Conservation (phyloP, 2,888 invertebrate genomes). For the Melanostoma scalare region DNA sequence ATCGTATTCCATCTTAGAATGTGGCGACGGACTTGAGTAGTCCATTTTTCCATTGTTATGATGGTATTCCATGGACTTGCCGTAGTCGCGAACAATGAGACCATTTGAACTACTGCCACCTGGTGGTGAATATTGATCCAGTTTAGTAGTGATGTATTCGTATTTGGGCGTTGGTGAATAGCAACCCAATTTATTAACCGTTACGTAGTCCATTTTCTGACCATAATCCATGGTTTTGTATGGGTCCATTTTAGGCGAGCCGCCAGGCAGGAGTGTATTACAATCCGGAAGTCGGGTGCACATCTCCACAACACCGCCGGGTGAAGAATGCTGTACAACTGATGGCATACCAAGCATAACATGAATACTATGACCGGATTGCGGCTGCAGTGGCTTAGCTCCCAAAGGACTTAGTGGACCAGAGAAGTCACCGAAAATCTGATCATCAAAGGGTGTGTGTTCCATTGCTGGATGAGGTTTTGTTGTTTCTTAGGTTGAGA, state of each 20-base stretch:
- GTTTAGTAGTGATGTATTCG: slow-evolving; percentile 79
- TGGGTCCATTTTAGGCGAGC: slow-evolving; percentile 80
- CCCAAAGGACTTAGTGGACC: slow-evolving; percentile 84
- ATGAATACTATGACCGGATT: slow-evolving; percentile 84
- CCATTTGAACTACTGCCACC: slow-evolving; percentile 74
- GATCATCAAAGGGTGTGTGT: slow-evolving; percentile 88
- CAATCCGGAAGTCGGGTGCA: slow-evolving; percentile 81
- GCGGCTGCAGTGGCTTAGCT: slow-evolving; percentile 80
- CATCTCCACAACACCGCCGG: slow-evolving; percentile 75
- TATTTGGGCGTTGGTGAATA: slow-evolving; percentile 82
- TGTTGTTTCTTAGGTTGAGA: not conserved
- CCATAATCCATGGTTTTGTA: slow-evolving; percentile 79
- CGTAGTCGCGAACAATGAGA: slow-evolving; percentile 65
- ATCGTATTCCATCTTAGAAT: slow-evolving; percentile 78
- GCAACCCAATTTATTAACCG: slow-evolving; percentile 80
- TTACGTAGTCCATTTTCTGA: slow-evolving; percentile 80
- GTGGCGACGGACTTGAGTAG: slow-evolving; percentile 76
- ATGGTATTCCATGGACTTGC: slow-evolving; percentile 72
- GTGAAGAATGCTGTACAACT: slow-evolving; percentile 75
- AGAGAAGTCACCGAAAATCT: slow-evolving; percentile 89
- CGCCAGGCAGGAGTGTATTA: slow-evolving; percentile 80
- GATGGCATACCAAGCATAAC: slow-evolving; percentile 86
- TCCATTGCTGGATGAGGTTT: slow-evolving; percentile 84
- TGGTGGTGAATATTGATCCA: slow-evolving; percentile 78
- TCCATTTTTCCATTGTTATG: slow-evolving; percentile 79